Evolutionary conservation across 2,113 vertebrate genomes (phyloP).

Genomic region (Dryoscopus gambensis): DNA sequence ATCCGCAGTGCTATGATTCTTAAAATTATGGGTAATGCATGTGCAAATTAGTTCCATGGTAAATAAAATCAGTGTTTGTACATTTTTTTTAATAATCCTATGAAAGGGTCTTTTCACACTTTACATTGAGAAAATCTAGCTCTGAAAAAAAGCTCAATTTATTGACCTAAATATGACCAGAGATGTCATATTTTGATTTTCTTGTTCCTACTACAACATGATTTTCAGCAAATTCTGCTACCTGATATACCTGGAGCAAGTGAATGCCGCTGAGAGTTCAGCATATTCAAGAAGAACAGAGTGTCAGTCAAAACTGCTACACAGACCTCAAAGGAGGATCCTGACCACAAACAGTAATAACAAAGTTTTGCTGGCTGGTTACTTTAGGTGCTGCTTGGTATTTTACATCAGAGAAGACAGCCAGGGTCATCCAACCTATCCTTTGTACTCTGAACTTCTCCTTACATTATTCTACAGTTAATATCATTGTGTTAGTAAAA

Average conservation of each 20-base stretch:
- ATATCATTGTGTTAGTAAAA: background rate
- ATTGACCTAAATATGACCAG: background rate
- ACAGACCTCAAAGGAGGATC: background rate
- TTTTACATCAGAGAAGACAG: background rate
- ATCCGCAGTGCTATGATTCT: background rate
- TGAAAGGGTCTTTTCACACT: background rate
- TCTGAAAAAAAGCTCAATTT: background rate
- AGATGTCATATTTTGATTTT: background rate
- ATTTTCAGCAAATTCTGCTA: background rate
- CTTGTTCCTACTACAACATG: background rate
- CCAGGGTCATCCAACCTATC: background rate
- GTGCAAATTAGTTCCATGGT: slow-evolving; percentile 16
- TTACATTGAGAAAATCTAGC: background rate
- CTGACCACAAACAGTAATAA: background rate
- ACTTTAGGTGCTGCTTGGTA: background rate
- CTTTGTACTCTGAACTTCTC: background rate
- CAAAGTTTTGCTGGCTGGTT: background rate
- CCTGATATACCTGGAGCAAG: background rate
- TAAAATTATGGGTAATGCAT: background rate
- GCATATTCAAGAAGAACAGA: background rate
- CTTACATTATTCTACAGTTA: background rate
- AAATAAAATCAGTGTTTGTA: slow-evolving; percentile 27
- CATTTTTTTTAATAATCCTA: background rate
- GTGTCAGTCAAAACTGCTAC: background rate
- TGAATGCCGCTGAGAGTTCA: background rate